Base-by-base conservation (phyloP, 2,888 invertebrate species). In the Drosophila picticornis region DNA sequence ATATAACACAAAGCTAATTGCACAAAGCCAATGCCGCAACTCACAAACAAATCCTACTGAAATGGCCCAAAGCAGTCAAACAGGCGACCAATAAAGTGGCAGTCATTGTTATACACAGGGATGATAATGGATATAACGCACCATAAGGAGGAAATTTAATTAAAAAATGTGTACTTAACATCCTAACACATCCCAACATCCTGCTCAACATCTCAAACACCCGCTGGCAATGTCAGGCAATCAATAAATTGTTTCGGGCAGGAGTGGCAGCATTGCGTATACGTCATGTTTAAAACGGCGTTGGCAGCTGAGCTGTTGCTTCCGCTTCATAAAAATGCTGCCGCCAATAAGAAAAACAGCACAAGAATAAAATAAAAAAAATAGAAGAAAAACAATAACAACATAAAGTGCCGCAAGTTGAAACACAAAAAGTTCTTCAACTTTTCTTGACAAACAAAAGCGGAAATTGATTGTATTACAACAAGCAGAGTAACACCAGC, bases 391-490 rank as follows among this genome's bases (percentile, higher is more conserved):
- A 65, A 69, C 58, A 64, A 75, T 65, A 81, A 69, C 78, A 75
- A 64, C 56, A 59, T 36, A 73, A 71, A 71, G 63, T 75, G 71
- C 63, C 59, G 48, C 63, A 81, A 81, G 88, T 77, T 73, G 81
- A 77, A 79, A 75, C 71, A 87, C 57, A 72, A 59, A 51, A 72
- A 60, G 53, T 68, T 56, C 58, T 65, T 56, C 46, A 81, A 89
- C 78, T 89, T 87, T 84, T 75, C 90, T 75, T 80, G 80, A 85
- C 89, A 85, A 90, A 85, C 90, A 84, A 77, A 77, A 85, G 88
- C 85, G 90, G 90, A 85, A 85, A 85, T 85, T 85, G 84, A 89
- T 87, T 85, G 85, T 85, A 89, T 90, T 85, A 81, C 87, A 80
- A 70, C 67, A 76, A 55, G 46, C 63, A 51, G 36, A 66, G 22